phyloP scores from a whole-genome alignment of 1,140 invertebrate species.

The Papilio aristodemus region DNA sequence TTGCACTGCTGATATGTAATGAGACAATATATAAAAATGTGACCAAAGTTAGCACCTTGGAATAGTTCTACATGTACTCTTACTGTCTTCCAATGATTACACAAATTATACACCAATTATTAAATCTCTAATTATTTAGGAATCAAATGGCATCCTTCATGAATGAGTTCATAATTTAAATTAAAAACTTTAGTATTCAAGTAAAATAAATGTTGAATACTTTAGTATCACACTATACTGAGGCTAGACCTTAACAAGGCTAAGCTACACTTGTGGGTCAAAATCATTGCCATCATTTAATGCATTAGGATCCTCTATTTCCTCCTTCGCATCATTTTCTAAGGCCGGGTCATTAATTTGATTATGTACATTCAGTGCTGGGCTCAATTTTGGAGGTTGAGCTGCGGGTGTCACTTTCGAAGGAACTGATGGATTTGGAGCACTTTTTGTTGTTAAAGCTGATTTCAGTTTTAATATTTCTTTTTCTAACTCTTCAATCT shows the following conservation, averaged over 20 bases:
- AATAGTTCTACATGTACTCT: constrained; percentile 8
- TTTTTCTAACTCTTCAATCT: constrained; percentile 66
- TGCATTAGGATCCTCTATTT: constrained; percentile 68
- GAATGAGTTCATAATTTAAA: neutral
- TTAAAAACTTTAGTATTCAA: neutral
- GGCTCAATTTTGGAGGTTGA: constrained; percentile 65
- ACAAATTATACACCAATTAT: neutral
- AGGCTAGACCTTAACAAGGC: neutral
- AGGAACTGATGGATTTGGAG: constrained; percentile 48
- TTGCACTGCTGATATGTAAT: constrained; percentile 3
- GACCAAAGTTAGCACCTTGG: constrained; percentile 25
- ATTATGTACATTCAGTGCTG: constrained; percentile 61
- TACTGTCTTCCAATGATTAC: no score
- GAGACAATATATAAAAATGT: constrained; percentile 22
- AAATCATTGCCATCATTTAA: constrained; percentile 68
- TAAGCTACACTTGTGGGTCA: constrained; percentile 51
- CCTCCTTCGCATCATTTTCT: constrained; percentile 75
- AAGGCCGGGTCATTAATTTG: constrained; percentile 65
- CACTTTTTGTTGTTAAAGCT: constrained; percentile 66
- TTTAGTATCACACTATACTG: neutral
- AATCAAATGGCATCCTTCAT: neutral
- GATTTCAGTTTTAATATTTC: constrained; percentile 63
- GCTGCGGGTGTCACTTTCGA: constrained; percentile 70
- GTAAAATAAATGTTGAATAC: neutral
- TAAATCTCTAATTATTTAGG: neutral